Conservation (phyloP, 1,140 invertebrate genomes). For the Chelonus insularis region DNA sequence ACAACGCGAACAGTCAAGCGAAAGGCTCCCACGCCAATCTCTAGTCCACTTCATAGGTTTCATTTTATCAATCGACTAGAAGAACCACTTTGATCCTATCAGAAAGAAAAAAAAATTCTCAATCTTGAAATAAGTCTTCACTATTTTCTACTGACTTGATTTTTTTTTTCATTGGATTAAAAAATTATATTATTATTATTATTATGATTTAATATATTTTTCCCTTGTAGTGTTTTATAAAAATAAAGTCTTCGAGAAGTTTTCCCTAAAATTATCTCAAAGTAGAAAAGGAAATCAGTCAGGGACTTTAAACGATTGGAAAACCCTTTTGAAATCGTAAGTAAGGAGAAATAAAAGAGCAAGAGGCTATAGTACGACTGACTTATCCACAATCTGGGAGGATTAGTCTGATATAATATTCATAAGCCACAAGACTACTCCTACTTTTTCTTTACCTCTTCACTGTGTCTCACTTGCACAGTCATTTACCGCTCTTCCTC, state of each 20-base stretch:
- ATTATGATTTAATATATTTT: too few species aligned
- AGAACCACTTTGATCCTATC: too few species aligned
- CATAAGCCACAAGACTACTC: conserved; percentile 43
- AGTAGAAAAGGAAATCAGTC: background rate
- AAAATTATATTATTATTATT: too few species aligned
- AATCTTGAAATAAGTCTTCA: too few species aligned
- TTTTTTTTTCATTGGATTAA: background rate
- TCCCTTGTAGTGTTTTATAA: too few species aligned
- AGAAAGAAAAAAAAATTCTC: too few species aligned
- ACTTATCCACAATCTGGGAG: conserved; percentile 51
- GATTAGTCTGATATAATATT: conserved; percentile 57
- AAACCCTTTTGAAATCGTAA: conserved; percentile 3
- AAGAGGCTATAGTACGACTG: conserved; percentile 5
- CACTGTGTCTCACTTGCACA: conserved; percentile 8
- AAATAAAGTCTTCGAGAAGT: too few species aligned
- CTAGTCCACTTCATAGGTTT: background rate
- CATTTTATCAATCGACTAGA: conserved; percentile 1
- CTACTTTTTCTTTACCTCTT: conserved; percentile 7
- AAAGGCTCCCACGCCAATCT: conserved; percentile 29
- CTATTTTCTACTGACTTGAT: too few species aligned
- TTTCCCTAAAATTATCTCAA: background rate
- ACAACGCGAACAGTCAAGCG: conserved; percentile 29
- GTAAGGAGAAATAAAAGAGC: background rate
- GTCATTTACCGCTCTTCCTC: conserved; percentile 18
- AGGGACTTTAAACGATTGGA: conserved; percentile 13